Conservation (phyloP, 1,140 invertebrate genomes). For the Platyscapa corneri region DNA sequence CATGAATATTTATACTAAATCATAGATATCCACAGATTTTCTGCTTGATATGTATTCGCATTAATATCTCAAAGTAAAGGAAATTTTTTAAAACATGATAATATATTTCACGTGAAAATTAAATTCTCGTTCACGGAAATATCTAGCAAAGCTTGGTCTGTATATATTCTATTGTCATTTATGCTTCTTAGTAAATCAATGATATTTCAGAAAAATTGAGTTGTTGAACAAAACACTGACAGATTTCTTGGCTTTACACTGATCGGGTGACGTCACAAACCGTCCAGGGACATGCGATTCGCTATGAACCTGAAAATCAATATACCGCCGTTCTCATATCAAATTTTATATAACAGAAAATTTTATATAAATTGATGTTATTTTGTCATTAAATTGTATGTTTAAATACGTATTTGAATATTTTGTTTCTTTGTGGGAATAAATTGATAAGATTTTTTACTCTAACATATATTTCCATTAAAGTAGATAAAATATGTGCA, state of each 20-base stretch:
- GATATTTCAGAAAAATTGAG: constrained; percentile 17
- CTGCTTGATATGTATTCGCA: too few species aligned
- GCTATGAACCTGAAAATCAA: too few species aligned
- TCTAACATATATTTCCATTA: too few species aligned
- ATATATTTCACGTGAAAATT: background rate
- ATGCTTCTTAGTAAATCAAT: background rate
- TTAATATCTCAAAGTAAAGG: too few species aligned
- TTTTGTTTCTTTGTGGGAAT: too few species aligned
- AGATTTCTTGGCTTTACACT: background rate
- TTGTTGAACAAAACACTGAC: background rate
- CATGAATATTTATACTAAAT: too few species aligned
- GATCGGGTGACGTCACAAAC: background rate
- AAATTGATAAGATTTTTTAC: too few species aligned
- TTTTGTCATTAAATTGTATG: background rate
- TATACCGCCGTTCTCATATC: too few species aligned
- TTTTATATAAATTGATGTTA: background rate
- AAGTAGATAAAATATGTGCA: too few species aligned
- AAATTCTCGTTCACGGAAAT: background rate
- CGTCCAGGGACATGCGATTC: too few species aligned
- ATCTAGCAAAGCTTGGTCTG: background rate
- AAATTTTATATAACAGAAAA: background rate
- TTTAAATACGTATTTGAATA: too few species aligned
- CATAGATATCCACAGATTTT: too few species aligned
- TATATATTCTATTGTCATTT: background rate
- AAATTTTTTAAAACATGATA: background rate